Evolutionary conservation across 2,888 invertebrate genomes (phyloP), one percentile per base, ranked within the genome.

Genomic region (Polylopha cassiicola): DNA sequence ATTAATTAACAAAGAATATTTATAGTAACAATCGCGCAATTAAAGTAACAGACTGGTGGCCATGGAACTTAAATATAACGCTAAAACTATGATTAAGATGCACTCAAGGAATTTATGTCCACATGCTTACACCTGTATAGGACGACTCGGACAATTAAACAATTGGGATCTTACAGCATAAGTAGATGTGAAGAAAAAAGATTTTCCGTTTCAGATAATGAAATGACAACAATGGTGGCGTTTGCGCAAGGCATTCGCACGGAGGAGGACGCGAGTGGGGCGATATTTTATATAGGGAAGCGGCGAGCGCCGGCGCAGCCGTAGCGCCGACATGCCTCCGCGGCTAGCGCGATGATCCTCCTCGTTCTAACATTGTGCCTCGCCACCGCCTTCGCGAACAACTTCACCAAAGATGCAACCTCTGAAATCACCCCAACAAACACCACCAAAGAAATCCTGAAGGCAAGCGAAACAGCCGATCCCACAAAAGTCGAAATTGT

Each of bases 401-500:
- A 70, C 53, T 41, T 58, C 36, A 65, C 65, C 49, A 58, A 64
- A 49, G 55, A 64, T 50, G 59, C 57, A 23, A 65, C 65, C 33
- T 70, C 72, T 39, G 51, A 71, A 46, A 31, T 52, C 7, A 48
- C 68, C 24, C 61, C 67, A 0, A 60, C 52, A n/a, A 73, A 74
- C 44, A 60, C 77, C 47, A 80, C 81, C 58, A 84, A 86, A 72
- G 88, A 89, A 68, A 87, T 88, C 47, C 71, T 88, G 17, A 84
- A 84, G 52, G 85, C 86, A 16, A 87, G 89, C 20, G 92, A 92
- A 73, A 89, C 90, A 3, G 89, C 88, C 48, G 90, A 91, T 51
- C 89, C 90, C 31, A 82, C 87, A 23, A 91, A 92, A 72, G 88
- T 92, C 9, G 92, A 93, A 64, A 94, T 94, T 55, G 89, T 94